phyloP scores from a whole-genome alignment of 2,113 vertebrate species.

The Scartelaos histophorus region DNA sequence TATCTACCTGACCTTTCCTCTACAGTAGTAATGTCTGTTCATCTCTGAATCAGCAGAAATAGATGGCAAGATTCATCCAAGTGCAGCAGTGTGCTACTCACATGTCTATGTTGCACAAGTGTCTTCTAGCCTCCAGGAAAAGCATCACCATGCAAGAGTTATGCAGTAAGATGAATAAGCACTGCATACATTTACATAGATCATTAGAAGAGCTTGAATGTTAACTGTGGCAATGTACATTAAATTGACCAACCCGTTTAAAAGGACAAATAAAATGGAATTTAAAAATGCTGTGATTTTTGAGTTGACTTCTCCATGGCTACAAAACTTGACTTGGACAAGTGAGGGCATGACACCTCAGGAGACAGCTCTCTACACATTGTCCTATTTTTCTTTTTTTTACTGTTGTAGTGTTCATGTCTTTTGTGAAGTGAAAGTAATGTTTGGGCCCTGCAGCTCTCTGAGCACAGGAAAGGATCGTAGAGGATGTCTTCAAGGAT shows the following conservation, averaged over 20 bases:
- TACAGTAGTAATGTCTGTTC: not conserved
- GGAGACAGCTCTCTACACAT: constrained; percentile 40
- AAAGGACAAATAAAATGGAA: not conserved
- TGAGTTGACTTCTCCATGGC: constrained; percentile 48
- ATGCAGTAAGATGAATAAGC: constrained; percentile 7
- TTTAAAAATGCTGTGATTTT: constrained; percentile 24
- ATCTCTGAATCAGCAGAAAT: constrained; percentile 57
- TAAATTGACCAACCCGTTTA: not conserved
- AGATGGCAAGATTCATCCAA: constrained; percentile 45
- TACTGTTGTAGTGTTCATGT: constrained; percentile 53
- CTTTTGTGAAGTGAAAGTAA: constrained; percentile 70
- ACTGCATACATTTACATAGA: constrained; percentile 6
- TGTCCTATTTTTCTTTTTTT: constrained; percentile 49
- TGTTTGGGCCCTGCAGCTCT: constrained; percentile 61
- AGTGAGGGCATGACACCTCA: constrained; percentile 54
- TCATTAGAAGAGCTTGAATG: not conserved
- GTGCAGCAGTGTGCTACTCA: constrained; percentile 33
- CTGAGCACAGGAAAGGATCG: constrained; percentile 44
- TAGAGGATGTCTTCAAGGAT: constrained; percentile 65
- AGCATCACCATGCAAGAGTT: constrained; percentile 20
- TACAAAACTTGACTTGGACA: constrained; percentile 49
- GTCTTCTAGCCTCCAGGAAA: constrained; percentile 19
- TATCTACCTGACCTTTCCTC: not conserved
- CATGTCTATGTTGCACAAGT: constrained; percentile 11
- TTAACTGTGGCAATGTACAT: not conserved